These are phyloP conservation scores for Pseudolycoriella hygida DNA, from an alignment of 2,888 invertebrate species.

Conservation along the genomic window DNA sequence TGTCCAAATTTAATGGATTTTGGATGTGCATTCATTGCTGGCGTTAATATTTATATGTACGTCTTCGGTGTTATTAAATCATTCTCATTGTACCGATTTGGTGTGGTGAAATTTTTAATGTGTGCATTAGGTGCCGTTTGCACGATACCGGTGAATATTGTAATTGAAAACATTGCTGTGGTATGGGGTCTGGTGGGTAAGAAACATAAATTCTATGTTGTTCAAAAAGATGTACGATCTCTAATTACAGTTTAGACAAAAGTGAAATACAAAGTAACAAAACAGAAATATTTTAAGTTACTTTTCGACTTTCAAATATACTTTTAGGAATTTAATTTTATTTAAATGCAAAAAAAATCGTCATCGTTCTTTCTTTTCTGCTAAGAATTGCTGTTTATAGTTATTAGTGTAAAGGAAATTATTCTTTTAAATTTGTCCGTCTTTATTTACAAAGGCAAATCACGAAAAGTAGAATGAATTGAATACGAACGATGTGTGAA, in stretches of 20 bases:
- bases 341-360: too few species aligned
- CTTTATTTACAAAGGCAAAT: too few species aligned
- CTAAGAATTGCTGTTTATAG: too few species aligned
- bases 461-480: too few species aligned
- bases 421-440: too few species aligned
- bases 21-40: conserved; percentile 77
- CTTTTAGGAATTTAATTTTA: too few species aligned
- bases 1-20: conserved; percentile 72
- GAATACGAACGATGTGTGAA: too few species aligned
- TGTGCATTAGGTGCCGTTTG: conserved; percentile 74
- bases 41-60: conserved; percentile 94
- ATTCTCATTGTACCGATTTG: conserved; percentile 76
- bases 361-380: too few species aligned
- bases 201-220: conserved; percentile 94
- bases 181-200: conserved; percentile 87
- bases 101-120: conserved; percentile 55
- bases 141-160: conserved; percentile 83
- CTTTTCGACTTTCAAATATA: too few species aligned
- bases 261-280: too few species aligned
- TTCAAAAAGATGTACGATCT: conserved; percentile 73
- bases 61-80: conserved; percentile 95
- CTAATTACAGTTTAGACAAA: conserved; percentile 38
- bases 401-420: too few species aligned
- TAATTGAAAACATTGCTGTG: conserved; percentile 89
- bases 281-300: too few species aligned